These are phyloP conservation scores for Leucophenga maculata DNA, from an alignment of 2,888 invertebrate species.

Conservation along the genomic window DNA sequence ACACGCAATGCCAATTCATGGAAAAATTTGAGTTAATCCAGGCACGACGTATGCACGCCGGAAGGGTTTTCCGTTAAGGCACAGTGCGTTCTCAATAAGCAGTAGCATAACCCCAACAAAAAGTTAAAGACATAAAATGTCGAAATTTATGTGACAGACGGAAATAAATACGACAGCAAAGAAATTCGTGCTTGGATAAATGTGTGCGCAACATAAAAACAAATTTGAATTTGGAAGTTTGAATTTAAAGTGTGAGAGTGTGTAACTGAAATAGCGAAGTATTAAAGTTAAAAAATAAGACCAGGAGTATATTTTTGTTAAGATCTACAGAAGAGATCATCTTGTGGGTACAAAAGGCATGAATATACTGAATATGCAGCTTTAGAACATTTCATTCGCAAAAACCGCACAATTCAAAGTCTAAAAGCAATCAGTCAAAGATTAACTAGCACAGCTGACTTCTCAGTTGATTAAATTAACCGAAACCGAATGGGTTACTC, in stretches of 20 bases:
- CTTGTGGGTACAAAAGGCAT: too few species aligned
- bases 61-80: constrained; percentile 1
- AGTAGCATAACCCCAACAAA: constrained; percentile 15
- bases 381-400: not conserved
- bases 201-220: not conserved
- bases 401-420: not conserved
- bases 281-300: not conserved
- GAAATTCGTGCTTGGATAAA: too few species aligned
- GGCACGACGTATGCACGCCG: not conserved
- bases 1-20: constrained; percentile 11
- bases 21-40: not conserved
- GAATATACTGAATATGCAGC: too few species aligned
- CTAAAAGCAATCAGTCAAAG: constrained; percentile 17
- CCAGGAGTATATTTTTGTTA: too few species aligned
- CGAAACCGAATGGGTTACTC: constrained; percentile 3
- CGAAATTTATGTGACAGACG: constrained; percentile 51
- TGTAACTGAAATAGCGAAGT: not conserved
- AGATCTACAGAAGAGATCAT: too few species aligned
- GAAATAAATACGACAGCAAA: not conserved
- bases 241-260: not conserved
- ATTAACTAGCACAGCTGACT: constrained; percentile 7
- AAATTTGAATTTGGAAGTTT: not conserved
- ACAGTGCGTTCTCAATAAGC: constrained; percentile 1
- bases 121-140: constrained; percentile 55
- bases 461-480: not conserved